Evolutionary conservation across 2,888 invertebrate genomes (phyloP), one percentile per base, ranked within the genome.

Genomic region (Spodoptera exigua): DNA sequence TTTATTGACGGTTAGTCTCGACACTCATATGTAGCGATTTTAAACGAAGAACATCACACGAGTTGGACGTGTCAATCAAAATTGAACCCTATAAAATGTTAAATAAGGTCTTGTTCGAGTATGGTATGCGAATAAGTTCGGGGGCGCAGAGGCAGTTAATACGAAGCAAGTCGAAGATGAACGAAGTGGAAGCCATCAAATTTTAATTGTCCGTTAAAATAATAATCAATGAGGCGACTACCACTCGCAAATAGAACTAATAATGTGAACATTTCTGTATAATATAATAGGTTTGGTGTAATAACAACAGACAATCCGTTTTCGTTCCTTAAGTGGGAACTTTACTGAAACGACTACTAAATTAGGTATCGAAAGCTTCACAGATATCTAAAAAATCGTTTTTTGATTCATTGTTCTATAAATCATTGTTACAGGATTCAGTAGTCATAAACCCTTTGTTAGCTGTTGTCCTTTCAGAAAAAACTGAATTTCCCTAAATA

Each of bases 171-270:
- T 89, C 85, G 88, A 89, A 93, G 91, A 91, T 90, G 92, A 90
- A 91, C 93, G 90, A 85, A 90, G 89, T 89, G 89, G 90, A 92
- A 91, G 88, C 91, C 91, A 92, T 94, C 91, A 94, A 93, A 93
- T 89, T 93, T 94, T 94, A 93, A 93, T 92, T 92, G 92, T 91
- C 85, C 92, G 93, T 92, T 93, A 93, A 93, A 93, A 93, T 93
- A 92, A 92, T 92, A 93, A 93, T 92, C 92, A 93, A 92, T 90
- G 91, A 90, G 89, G 91, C 91, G 91, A 90, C 89, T 90, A 89
- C 90, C 86, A 76, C 54, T 80, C 83, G 87, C 83, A 89, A 84
- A 91, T 89, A 90, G 88, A 88, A 86, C 84, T 82, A 84, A 85
- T 88, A 84, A 81, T 64, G 77, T 78, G 78, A 80, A 79, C 74